Conservation (phyloP, 2,888 invertebrate species). For the Sinohyriopsis cumingii region DNA sequence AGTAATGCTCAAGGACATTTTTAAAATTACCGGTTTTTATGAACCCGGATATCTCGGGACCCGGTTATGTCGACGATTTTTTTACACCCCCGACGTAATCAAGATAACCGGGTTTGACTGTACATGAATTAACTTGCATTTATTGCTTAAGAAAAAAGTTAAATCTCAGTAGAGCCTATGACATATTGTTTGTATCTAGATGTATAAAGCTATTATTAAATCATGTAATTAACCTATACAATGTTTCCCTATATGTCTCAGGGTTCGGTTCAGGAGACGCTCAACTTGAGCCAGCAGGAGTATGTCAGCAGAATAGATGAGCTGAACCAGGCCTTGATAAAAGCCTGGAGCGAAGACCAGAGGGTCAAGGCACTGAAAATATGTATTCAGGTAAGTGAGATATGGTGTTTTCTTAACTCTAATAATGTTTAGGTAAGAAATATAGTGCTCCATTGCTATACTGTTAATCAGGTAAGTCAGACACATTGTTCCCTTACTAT, state of each 20-base stretch:
- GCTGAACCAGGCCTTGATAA: slow-evolving; percentile 90
- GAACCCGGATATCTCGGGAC: no score
- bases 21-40: no score
- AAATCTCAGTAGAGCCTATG: no score
- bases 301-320: slow-evolving; percentile 91
- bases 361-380: slow-evolving; percentile 93
- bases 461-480: slow-evolving; percentile 74
- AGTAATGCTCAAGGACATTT: no score
- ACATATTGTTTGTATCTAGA: background rate
- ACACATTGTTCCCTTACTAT: no score
- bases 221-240: no score
- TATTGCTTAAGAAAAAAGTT: no score
- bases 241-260: slow-evolving; percentile 12
- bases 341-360: slow-evolving; percentile 95
- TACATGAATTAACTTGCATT: no score
- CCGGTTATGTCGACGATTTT: no score
- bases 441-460: no score
- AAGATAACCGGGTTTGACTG: no score
- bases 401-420: background rate
- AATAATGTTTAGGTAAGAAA: background rate
- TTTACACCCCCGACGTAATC: no score
- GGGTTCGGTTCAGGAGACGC: slow-evolving; percentile 83
- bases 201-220: background rate
- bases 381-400: slow-evolving; percentile 82
- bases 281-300: slow-evolving; percentile 93